Percentiles rank a stretch among this genome's conserved stretches.
Conservation (phyloP, 2,113 vertebrate genomes). For the Chaetodon trifascialis region DNA sequence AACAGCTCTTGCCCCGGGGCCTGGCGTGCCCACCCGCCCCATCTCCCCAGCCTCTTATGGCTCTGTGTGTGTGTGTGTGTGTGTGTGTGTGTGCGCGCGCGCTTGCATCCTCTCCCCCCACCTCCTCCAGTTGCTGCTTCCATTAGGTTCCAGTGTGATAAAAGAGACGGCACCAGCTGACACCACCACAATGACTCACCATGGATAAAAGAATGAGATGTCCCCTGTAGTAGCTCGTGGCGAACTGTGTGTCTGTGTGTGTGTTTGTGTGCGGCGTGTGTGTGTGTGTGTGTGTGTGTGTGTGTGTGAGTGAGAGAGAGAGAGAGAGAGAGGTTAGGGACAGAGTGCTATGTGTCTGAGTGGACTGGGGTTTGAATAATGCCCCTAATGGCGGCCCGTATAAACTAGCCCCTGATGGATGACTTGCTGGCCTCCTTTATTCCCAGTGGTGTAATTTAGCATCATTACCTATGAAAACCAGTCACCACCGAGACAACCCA, state of each 20-base stretch:
- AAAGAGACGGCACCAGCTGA: constrained; percentile 84
- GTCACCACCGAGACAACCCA: constrained; percentile 49
- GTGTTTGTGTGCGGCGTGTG: constrained; percentile 16
- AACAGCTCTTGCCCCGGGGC: constrained; percentile 72
- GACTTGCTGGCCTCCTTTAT: constrained; percentile 63
- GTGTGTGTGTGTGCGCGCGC: constrained; percentile 14
- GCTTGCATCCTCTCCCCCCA: constrained; percentile 52
- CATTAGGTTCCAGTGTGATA: constrained; percentile 85
- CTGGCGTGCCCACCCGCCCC: constrained; percentile 67
- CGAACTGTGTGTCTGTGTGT: constrained; percentile 51
- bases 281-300: constrained; percentile 33
- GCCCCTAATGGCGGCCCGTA: constrained; percentile 59
- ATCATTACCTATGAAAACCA: constrained; percentile 80
- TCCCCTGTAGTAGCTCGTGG: constrained; percentile 77
- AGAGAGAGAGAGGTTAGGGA: constrained; percentile 43
- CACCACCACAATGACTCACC: constrained; percentile 82
- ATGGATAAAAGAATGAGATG: constrained; percentile 82
- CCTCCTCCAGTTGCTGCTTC: constrained; percentile 77
- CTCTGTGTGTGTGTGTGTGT: constrained; percentile 51
- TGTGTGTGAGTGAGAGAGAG: constrained; percentile 15
- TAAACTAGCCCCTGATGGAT: constrained; percentile 76
- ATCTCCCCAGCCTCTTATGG: constrained; percentile 73
- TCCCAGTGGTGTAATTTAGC: constrained; percentile 76
- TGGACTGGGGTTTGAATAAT: constrained; percentile 70
- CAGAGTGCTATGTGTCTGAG: constrained; percentile 59